Percentiles rank a stretch among this genome's conserved stretches.
Evolutionary conservation across 1,140 invertebrate genomes (phyloP).

Genomic region (Aphaenogaster rudis): DNA sequence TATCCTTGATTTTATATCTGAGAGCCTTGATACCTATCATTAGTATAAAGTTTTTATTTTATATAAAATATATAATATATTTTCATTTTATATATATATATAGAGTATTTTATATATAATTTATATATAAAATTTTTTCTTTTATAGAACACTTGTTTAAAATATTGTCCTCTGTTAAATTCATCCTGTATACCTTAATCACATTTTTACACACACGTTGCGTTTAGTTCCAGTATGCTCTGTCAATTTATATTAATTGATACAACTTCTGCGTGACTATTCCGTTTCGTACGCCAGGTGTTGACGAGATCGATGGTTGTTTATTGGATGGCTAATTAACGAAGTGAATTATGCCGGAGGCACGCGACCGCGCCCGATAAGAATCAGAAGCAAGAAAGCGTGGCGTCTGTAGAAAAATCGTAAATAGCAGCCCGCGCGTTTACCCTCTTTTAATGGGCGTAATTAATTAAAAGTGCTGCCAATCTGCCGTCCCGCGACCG

Average conservation of each 20-base stretch:
- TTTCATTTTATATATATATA: no score
- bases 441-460: constrained; percentile 23
- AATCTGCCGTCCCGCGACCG: constrained; percentile 35
- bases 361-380: constrained; percentile 14
- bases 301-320: neutral
- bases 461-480: constrained; percentile 61
- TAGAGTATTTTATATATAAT: no score
- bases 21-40: no score
- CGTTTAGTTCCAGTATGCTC: neutral
- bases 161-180: neutral
- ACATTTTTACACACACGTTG: neutral
- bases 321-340: neutral
- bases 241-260: neutral
- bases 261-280: neutral
- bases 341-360: neutral
- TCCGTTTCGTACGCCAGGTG: no score
- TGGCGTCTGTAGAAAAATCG: neutral
- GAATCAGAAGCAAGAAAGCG: constrained; percentile 37
- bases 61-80: no score
- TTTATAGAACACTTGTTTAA: neutral
- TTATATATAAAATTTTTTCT: neutral
- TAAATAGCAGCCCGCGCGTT: neutral
- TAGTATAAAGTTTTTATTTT: no score
- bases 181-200: neutral
- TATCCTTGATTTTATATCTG: no score